Evolutionary conservation across 2,797 vertebrate genomes (phyloP), one percentile per base, ranked within the genome.

Genomic region (Phoeniculus purpureus): DNA sequence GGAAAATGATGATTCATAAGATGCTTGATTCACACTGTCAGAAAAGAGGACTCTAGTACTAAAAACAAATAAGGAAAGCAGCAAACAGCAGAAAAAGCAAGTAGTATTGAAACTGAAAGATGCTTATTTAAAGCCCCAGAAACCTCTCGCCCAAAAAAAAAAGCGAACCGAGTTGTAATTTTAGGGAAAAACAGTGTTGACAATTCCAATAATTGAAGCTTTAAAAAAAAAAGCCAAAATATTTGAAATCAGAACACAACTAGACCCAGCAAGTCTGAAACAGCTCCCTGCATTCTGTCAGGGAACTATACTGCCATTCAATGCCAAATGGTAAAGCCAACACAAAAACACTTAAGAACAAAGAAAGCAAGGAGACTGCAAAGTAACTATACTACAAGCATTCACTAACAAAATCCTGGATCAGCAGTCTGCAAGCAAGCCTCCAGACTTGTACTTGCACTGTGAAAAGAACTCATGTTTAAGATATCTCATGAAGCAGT

Each of bases 221-320:
- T 78, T 47, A 81, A 74, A 77, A 43, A 31, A 43, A 31, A 74
- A 77, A 43, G 26, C 15, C 13, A 76, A 92, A 83, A 52, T 78
- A 72, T 48, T 81, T 79, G 19, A 88, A 70, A 90, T 37, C 29
- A 27, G 55, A 68, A 71, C 52, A 67, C 43, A 77, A 43, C 66
- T 92, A 85, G 90, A 92, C 23, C 21, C 34, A 80, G 75, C 54
- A 94, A 91, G 88, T 50, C 75, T 72, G 55, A 83, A 93, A 94
- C 40, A 11, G n/a, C 48, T 92, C 48, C 59, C 65, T 78, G 37
- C 62, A 45, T 68, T 71, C 40, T 72, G 72, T 85, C 54, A 82
- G 79, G 27, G 37, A 93, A 72, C 81, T 89, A 52, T 9, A 59
- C 16, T 68, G 48, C 51, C 40, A 62, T 52, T 87, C 72, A 87